Evolutionary conservation across 64 coral and sea anemone genomes (phyloP).

Genomic region (Porites australiensis): DNA sequence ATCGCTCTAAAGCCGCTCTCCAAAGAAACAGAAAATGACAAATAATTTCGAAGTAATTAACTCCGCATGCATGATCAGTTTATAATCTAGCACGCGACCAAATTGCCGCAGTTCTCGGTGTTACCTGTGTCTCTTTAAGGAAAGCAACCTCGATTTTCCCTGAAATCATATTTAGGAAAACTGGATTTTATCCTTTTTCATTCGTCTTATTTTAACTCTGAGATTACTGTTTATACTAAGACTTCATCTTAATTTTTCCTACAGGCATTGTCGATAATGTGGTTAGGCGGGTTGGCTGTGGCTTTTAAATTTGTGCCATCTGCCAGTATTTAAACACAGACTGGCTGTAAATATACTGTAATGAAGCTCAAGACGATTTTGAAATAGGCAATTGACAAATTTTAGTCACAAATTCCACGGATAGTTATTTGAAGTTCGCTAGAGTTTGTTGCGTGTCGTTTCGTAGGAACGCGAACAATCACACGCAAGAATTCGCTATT

Average conservation of each 20-base stretch:
- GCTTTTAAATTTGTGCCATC: not conserved
- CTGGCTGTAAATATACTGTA: not conserved
- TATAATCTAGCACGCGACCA: not conserved
- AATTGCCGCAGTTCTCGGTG: not conserved
- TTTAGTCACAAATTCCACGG: not conserved
- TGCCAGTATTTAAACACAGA: not conserved
- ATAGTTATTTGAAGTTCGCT: not conserved
- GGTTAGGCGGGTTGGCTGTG: not conserved
- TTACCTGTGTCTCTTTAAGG: not conserved
- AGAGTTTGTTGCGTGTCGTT: slow-evolving; percentile 30
- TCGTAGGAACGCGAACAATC: not conserved
- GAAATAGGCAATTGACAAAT: not conserved
- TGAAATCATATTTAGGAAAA: too few relatives aligned
- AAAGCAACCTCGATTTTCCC: too few relatives aligned
- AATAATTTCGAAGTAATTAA: too few relatives aligned
- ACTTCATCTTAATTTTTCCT: not conserved
- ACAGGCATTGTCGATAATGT: not conserved
- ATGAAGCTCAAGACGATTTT: not conserved
- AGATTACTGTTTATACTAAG: not conserved
- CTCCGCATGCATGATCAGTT: too few relatives aligned
- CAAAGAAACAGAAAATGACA: not conserved
- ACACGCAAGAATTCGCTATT: slow-evolving; percentile 38
- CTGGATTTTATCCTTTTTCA: not conserved
- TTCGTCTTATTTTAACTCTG: not conserved
- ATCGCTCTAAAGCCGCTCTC: not conserved